Evolutionary conservation across 2,797 vertebrate genomes (phyloP).

Genomic region (Hyperoplus immaculatus): DNA sequence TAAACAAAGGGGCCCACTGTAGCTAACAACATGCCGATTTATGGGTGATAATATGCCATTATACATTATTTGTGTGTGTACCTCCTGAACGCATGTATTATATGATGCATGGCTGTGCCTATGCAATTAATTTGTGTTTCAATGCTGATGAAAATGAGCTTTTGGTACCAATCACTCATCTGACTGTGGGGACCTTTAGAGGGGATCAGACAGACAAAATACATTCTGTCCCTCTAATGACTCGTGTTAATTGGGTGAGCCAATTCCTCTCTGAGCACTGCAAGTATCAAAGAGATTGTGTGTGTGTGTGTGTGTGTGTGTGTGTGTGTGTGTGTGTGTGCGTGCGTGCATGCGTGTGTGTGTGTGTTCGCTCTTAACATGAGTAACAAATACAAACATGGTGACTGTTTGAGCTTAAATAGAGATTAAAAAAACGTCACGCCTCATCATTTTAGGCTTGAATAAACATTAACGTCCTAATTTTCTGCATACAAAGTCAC

Average conservation of each 20-base stretch:
- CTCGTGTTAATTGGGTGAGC: slow-evolving; percentile 33
- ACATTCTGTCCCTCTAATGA: slow-evolving; percentile 42
- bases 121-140: not conserved
- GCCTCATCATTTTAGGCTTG: slow-evolving; percentile 28
- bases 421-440: slow-evolving; percentile 18
- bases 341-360: not conserved
- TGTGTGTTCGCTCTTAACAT: not conserved
- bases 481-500: slow-evolving; percentile 22
- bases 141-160: slow-evolving; percentile 7
- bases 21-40: too few relatives aligned
- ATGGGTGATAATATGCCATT: too few relatives aligned
- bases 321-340: not conserved
- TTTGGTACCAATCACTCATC: slow-evolving; percentile 22
- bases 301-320: not conserved
- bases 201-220: slow-evolving; percentile 27
- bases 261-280: slow-evolving; percentile 9
- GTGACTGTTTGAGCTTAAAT: slow-evolving; percentile 31
- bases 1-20: too few relatives aligned
- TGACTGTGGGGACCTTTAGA: slow-evolving; percentile 19
- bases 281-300: slow-evolving; percentile 7
- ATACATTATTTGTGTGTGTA: too few relatives aligned
- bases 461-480: slow-evolving; percentile 28
- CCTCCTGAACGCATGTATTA: not conserved
- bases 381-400: slow-evolving; percentile 2
- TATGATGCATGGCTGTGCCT: not conserved